Percentiles rank a stretch among this genome's conserved stretches.
Conservation (phyloP, 2,113 vertebrate genomes). For the Cryptotis parvus region DNA sequence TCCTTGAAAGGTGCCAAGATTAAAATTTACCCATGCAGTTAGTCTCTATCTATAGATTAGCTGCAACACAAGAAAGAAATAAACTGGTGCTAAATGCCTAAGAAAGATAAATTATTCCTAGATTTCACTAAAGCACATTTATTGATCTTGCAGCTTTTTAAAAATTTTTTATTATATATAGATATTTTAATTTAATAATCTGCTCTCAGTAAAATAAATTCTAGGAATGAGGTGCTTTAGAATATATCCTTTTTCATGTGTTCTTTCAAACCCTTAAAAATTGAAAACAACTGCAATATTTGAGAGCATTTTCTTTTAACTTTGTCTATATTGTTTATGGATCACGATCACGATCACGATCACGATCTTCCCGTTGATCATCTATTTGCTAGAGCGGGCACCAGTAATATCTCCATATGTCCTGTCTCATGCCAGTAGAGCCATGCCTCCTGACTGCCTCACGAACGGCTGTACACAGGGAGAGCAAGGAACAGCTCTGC, state of each 20-base stretch:
- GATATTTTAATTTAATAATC: slow-evolving; percentile 63
- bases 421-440: too few species aligned
- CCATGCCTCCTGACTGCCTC: too few species aligned
- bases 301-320: background rate
- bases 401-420: too few species aligned
- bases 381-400: too few species aligned
- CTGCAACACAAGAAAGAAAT: slow-evolving; percentile 64
- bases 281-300: slow-evolving; percentile 29
- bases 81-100: slow-evolving; percentile 55
- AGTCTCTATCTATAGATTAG: slow-evolving; percentile 69
- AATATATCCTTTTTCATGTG: background rate
- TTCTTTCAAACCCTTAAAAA: background rate
- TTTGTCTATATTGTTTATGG: slow-evolving; percentile 22
- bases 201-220: slow-evolving; percentile 27
- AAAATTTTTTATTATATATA: slow-evolving; percentile 37
- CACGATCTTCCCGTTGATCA: too few species aligned
- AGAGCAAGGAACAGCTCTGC: too few species aligned
- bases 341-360: too few species aligned
- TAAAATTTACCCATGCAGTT: slow-evolving; percentile 74
- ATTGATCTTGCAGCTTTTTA: slow-evolving; percentile 67
- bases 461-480: too few species aligned
- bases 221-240: background rate
- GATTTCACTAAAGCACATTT: slow-evolving; percentile 60
- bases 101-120: slow-evolving; percentile 67
- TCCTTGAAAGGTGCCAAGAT: slow-evolving; percentile 38